Conservation (phyloP, 2,797 vertebrate genomes). For the Falco peregrinus region DNA sequence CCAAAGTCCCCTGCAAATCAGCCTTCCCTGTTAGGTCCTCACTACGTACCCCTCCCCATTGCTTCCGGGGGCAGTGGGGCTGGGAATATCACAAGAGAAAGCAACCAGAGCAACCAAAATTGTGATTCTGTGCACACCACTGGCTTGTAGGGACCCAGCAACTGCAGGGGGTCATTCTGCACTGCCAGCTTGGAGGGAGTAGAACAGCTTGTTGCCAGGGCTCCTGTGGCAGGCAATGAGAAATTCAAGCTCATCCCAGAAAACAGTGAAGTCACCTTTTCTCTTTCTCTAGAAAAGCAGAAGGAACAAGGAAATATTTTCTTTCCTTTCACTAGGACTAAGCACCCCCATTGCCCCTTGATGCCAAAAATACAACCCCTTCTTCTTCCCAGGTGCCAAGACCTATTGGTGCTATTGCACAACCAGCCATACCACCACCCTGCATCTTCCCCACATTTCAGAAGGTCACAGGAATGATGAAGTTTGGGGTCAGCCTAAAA, state of each 20-base stretch:
- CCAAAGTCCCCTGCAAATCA: not conserved
- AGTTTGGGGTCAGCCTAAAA: not conserved
- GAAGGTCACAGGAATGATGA: not conserved
- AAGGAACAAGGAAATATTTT: not conserved
- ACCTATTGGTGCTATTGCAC: rapidly evolving
- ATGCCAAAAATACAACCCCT: not conserved
- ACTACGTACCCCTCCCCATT: not conserved
- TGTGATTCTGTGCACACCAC: not conserved
- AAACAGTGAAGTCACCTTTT: not conserved
- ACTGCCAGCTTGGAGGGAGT: not conserved
- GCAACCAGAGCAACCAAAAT: not conserved
- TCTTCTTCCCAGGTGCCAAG: not conserved
- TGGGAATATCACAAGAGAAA: not conserved
- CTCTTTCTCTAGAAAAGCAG: not conserved
- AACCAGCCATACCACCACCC: not conserved
- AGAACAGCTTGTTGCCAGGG: not conserved
- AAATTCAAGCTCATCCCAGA: not conserved
- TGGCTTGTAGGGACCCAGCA: not conserved
- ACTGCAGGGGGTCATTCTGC: not conserved
- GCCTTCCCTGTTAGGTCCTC: not conserved
- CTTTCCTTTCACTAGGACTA: not conserved
- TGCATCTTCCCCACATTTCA: not conserved
- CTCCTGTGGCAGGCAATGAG: not conserved
- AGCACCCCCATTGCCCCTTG: not conserved
- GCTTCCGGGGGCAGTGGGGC: not conserved